phyloP scores from a whole-genome alignment of 1,140 invertebrate species.

The Prorops nasuta region DNA sequence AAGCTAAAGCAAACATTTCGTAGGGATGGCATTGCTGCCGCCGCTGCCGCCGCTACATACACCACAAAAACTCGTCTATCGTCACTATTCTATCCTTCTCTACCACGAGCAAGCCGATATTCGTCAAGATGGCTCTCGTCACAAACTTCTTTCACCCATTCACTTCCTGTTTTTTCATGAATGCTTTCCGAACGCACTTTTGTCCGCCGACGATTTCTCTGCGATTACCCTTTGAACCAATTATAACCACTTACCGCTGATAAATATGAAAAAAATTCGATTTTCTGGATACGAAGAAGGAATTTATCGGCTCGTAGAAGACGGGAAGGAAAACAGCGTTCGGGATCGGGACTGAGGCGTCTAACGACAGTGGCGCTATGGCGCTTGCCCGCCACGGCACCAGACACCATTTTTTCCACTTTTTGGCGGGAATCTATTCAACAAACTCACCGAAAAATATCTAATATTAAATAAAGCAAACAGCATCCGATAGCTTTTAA shows the following conservation, averaged over 20 bases:
- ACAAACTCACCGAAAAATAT: no score
- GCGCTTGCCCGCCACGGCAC: slow-evolving; percentile 20
- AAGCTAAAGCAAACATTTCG: slow-evolving; percentile 18
- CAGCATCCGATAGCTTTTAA: no score
- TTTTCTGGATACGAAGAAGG: slow-evolving; percentile 11
- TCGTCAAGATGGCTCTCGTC: slow-evolving; percentile 50
- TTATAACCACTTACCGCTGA: slow-evolving; percentile 26
- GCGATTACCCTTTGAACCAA: neutral
- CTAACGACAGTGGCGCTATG: slow-evolving; percentile 38
- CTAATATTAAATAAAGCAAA: no score
- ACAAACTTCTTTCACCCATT: slow-evolving; percentile 29
- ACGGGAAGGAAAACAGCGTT: slow-evolving; percentile 41
- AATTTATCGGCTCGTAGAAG: slow-evolving; percentile 30
- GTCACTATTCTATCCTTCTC: slow-evolving; percentile 19
- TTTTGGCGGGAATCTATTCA: slow-evolving; percentile 42
- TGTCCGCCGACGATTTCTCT: slow-evolving; percentile 12
- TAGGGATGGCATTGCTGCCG: slow-evolving; percentile 26
- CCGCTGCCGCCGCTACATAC: slow-evolving; percentile 16
- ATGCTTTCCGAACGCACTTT: slow-evolving; percentile 41
- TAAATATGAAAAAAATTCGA: slow-evolving; percentile 19
- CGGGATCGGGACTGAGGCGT: no score
- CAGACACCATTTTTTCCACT: slow-evolving; percentile 17
- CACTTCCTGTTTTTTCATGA: slow-evolving; percentile 39
- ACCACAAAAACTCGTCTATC: no score
- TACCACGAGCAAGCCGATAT: slow-evolving; percentile 34